Base-by-base conservation (phyloP, 2,888 invertebrate genomes). In the Alcis repandata region DNA sequence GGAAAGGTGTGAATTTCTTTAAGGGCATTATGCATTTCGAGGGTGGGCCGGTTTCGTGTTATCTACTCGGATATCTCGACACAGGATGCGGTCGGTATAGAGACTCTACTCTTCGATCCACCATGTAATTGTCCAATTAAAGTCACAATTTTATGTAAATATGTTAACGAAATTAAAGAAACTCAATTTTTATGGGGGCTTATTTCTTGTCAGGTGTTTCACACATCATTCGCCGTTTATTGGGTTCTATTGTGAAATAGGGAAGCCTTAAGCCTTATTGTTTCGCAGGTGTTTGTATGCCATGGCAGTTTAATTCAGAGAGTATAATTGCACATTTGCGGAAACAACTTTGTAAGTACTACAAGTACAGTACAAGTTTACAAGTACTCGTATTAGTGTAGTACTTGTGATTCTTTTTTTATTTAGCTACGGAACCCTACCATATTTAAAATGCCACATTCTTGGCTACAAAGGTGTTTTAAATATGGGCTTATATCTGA, bases 91-190 rank as follows among this genome's bases (percentile, higher is more conserved):
- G 85, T 80, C 79, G 83, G 78, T 82, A 86, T 88, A 89, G 86
- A 86, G 86, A 82, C 82, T 82, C 76, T 81, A 77, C 75, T 75
- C 79, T 75, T 78, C 79, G 87, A 86, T 84, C 81, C 85, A 85
- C 84, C 87, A 82, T 89, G 88, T 92, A 91, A 92, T 92, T 89
- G 91, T 87, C 91, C 90, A 92, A 92, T 92, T 92, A 91, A 88
- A 88, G 80, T 79, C 83, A 83, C 79, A 88, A 88, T 90, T 90
- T 87, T 88, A 91, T 91, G 89, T 86, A 89, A 91, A 92, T 91
- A 85, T 70, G 62, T 70, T 60, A 68, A 67, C 51, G 57, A 81
- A 79, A 79, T 76, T 79, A 78, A 72, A 74, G 41, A 70, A 69
- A 70, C 53, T 53, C 67, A 54, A 20, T 58, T 59, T 59, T 48